A percentile compares a stretch with the other conserved stretches of the same genome.
phyloP scores from a whole-genome alignment of 2,888 invertebrate genomes.

The Ornithoptera priamus region DNA sequence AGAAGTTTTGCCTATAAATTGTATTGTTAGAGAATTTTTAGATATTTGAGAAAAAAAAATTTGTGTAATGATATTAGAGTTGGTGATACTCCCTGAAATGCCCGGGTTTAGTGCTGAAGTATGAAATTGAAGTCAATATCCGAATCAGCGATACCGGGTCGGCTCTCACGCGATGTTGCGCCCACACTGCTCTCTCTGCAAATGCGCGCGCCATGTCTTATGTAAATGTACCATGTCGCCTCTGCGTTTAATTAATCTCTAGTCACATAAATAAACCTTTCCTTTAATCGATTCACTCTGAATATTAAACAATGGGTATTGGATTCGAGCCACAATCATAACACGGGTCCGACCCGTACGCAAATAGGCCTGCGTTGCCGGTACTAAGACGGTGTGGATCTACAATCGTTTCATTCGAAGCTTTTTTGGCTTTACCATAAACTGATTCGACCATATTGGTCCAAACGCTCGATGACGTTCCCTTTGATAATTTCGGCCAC shows the following conservation, averaged over 20 bases:
- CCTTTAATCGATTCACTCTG: constrained; percentile 60
- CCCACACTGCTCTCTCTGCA: constrained; percentile 63
- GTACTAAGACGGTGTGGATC: background rate
- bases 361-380: background rate
- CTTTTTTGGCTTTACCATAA: background rate
- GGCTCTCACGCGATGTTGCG: constrained; percentile 52
- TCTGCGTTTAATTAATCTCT: constrained; percentile 76
- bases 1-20: too few relatives aligned
- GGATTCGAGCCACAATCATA: constrained; percentile 9
- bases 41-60: too few relatives aligned
- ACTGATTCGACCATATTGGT: background rate
- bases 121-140: constrained; percentile 34
- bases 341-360: background rate
- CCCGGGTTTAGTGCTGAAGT: constrained; percentile 20
- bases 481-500: constrained; percentile 1
- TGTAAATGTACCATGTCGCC: constrained; percentile 76
- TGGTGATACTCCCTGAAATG: background rate
- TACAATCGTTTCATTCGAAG: background rate
- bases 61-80: background rate
- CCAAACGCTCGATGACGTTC: background rate
- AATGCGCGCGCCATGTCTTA: constrained; percentile 78
- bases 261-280: constrained; percentile 70
- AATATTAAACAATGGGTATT: constrained; percentile 57
- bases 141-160: constrained; percentile 22
- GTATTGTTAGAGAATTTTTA: too few relatives aligned